Evolutionary conservation across 1,140 invertebrate species (phyloP).

Genomic region (Drosophila pachea): DNA sequence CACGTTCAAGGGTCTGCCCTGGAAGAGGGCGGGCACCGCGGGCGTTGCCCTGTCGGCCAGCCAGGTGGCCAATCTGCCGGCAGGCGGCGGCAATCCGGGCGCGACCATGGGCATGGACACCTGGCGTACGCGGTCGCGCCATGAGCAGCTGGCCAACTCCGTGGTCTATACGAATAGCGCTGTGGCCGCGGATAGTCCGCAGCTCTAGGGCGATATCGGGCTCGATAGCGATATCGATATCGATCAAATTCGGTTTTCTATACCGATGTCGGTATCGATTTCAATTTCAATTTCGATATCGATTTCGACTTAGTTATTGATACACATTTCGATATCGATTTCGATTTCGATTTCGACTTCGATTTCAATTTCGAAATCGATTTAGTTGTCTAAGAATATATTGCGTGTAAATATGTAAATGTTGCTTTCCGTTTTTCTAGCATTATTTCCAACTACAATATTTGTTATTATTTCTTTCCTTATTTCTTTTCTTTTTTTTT

Average conservation of each 20-base stretch:
- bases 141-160: slow-evolving; percentile 51
- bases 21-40: slow-evolving; percentile 27
- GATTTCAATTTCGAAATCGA: no score
- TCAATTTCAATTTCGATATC: no score
- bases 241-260: no score
- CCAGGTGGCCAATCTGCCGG: slow-evolving; percentile 37
- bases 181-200: slow-evolving; percentile 48
- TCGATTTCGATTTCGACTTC: no score
- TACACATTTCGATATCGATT: no score
- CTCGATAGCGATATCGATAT: slow-evolving; percentile 1
- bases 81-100: slow-evolving; percentile 25
- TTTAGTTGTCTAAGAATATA: not conserved
- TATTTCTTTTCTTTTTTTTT: slow-evolving; percentile 49
- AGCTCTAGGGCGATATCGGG: slow-evolving; percentile 29
- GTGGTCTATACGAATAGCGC: slow-evolving; percentile 54
- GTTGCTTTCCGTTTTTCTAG: not conserved
- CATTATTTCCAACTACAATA: no score
- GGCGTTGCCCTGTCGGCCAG: slow-evolving; percentile 41
- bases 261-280: no score
- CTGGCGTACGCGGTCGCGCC: slow-evolving; percentile 52
- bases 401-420: slow-evolving; percentile 42
- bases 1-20: slow-evolving; percentile 65
- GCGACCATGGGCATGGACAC: slow-evolving; percentile 50
- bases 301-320: no score
- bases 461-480: slow-evolving; percentile 30